phyloP scores from a whole-genome alignment of 64 coral and sea anemone species.

The Dendrophyllia cribrosa region DNA sequence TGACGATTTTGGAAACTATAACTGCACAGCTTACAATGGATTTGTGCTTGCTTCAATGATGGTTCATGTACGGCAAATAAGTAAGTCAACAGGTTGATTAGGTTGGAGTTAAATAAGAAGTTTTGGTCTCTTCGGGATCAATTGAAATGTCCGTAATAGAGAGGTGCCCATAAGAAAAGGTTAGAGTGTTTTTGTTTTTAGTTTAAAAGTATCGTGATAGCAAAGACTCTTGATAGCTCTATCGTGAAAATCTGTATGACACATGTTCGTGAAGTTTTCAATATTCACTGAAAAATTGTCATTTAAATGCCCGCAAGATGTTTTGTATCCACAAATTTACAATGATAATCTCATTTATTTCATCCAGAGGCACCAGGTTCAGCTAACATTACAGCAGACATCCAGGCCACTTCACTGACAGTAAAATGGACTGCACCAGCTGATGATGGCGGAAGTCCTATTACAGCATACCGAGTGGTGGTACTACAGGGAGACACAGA shows the following conservation, averaged over 20 bases:
- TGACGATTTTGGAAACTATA: conserved; percentile 12
- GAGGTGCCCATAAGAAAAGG: no score
- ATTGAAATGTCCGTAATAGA: no score
- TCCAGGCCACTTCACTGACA: background rate
- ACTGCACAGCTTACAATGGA: conserved; percentile 15
- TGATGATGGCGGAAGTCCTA: background rate
- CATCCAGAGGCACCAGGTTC: background rate
- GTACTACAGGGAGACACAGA: background rate
- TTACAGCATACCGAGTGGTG: background rate
- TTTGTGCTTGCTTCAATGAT: background rate
- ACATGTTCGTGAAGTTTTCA: no score
- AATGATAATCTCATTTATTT: background rate
- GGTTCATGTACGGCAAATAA: background rate
- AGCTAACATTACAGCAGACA: background rate
- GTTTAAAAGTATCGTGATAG: no score
- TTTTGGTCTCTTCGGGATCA: no score
- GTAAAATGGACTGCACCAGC: background rate
- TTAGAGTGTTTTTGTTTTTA: no score
- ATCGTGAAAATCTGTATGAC: no score
- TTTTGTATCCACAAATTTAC: no score
- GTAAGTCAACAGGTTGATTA: background rate
- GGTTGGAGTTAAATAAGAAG: no score
- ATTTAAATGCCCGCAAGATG: no score
- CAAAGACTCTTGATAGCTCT: no score
- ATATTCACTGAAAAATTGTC: no score